Evolutionary conservation across 2,113 vertebrate genomes (phyloP), one percentile per base, ranked within the genome.

Genomic region (Sitta europaea): DNA sequence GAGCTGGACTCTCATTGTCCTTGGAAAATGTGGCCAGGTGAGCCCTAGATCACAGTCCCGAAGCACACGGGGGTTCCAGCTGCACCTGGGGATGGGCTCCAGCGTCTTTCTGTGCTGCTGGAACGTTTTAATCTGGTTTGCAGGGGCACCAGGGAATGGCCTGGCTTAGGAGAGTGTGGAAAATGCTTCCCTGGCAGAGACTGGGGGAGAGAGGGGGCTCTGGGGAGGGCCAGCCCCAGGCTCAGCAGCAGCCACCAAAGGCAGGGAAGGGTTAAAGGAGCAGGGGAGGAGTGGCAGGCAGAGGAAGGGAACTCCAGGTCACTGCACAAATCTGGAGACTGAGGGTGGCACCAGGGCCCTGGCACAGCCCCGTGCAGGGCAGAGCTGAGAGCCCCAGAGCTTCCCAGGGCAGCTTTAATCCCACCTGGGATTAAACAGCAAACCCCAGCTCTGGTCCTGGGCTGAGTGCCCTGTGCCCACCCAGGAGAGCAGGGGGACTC

Each of bases 301-400:
- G 62, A 82, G n/a, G 6, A 47, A 47, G 71, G 14, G 77, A 62
- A 22, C 4, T 8, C 14, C 1, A 55, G n/a, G 31, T n/a, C 36
- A 12, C n/a, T 10, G 35, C 16, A 24, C 23, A 19, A 13, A 62
- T 4, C 1, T 8, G 9, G 17, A 8, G 5, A 6, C 2, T 6
- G 48, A 38, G 20, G 17, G 12, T 6, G 70, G 19, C 65, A 31
- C 5, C 9, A 20, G 28, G 50, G 19, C 24, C 50, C 10, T 5
- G 31, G 36, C 68, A 65, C 55, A 38, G 47, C 65, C 65, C 40
- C 40, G 33, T 5, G 23, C 53, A 28, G 22, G 4, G 31, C 0
- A 36, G 66, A 33, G 22, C 42, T 48, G n/a, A 40, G 38, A 45
- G 33, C 10, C 50, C 4, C 33, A 12, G 50, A 25, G n/a, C 4